Base-by-base conservation (phyloP, 2,888 invertebrate species). In the Aphodius sticticus region DNA sequence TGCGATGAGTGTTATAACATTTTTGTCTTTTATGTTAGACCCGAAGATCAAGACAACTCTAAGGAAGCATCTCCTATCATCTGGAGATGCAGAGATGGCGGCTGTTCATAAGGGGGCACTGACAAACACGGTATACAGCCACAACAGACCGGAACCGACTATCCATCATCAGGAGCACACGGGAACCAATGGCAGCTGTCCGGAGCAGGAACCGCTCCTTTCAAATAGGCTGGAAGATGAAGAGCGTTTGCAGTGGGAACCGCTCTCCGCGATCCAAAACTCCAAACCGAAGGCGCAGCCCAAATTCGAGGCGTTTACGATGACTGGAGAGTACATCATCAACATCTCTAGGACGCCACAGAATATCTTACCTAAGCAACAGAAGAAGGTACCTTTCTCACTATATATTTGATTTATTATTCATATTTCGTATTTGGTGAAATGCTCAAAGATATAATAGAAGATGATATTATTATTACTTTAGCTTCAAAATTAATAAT, bases 271-370 rank as follows among this genome's bases (percentile, higher is more conserved):
- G 72, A 89, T 89, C 79, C 90, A 89, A 76, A 86, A 87, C 78
- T 84, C 84, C 77, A 86, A 84, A 77, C 83, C 83, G n/a, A 83
- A 83, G 81, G 84, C 72, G 16, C 87, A 87, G 77, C 90, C 88
- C 78, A 94, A 96, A 89, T 97, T 96, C 90, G 97, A 97, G 90
- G 96, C 97, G 79, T 98, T 96, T 92, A 96, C 98, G 94, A 98
- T 98, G 98, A 98, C 98, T 38, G 98, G 98, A 74, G 98, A 98
- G 90, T 93, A 97, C 87, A 98, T 98, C 89, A 93, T 98, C 85
- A 97, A 97, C 90, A 93, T 98, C 84, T 97, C 97, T 81, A 91
- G 96, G 85, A 95, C 95, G 80, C 95, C 95, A 83, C 94, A 94
- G 86, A 92, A 91, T 84, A 89, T 94, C 80, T 88, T 93, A 79